Evolutionary conservation across 2,113 vertebrate species (phyloP).

Genomic region (Cheilinus undulatus): DNA sequence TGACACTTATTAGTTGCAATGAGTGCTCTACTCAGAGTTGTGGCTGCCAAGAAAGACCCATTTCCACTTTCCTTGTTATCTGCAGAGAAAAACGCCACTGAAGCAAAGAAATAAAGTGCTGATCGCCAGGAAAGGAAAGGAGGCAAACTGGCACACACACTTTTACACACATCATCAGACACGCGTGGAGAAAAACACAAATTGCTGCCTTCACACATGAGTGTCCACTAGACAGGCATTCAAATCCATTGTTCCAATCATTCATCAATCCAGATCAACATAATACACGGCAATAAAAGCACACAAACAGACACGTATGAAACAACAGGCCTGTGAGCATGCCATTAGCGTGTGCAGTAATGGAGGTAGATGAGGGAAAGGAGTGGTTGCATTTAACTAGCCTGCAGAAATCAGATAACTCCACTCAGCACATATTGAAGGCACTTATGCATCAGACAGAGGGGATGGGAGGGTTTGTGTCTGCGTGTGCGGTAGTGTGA

Average conservation of each 20-base stretch:
- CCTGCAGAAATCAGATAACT: slow-evolving; percentile 72
- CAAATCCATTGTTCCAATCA: slow-evolving; percentile 23
- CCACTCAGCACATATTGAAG: slow-evolving; percentile 70
- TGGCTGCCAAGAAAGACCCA: slow-evolving; percentile 28
- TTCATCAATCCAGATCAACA: slow-evolving; percentile 27
- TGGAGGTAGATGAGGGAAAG: slow-evolving; percentile 33
- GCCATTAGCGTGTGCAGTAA: slow-evolving; percentile 53
- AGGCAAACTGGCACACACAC: neutral
- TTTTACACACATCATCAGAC: slow-evolving; percentile 19
- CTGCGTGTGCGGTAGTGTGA: neutral
- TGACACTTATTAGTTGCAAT: slow-evolving; percentile 53
- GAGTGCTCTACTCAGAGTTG: slow-evolving; percentile 9
- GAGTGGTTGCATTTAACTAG: slow-evolving; percentile 66
- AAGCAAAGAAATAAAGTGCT: slow-evolving; percentile 62
- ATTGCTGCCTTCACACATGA: slow-evolving; percentile 54
- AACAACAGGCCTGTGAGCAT: slow-evolving; percentile 18
- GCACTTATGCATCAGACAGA: slow-evolving; percentile 59
- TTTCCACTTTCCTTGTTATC: slow-evolving; percentile 63
- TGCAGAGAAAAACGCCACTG: slow-evolving; percentile 43
- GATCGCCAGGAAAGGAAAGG: slow-evolving; percentile 32
- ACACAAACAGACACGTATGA: slow-evolving; percentile 8
- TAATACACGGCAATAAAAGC: neutral
- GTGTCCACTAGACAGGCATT: slow-evolving; percentile 27
- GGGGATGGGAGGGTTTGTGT: slow-evolving; percentile 19
- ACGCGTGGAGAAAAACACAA: slow-evolving; percentile 37